Base-by-base conservation (phyloP, 1,140 invertebrate species). In the Zaprionus gabonicus region DNA sequence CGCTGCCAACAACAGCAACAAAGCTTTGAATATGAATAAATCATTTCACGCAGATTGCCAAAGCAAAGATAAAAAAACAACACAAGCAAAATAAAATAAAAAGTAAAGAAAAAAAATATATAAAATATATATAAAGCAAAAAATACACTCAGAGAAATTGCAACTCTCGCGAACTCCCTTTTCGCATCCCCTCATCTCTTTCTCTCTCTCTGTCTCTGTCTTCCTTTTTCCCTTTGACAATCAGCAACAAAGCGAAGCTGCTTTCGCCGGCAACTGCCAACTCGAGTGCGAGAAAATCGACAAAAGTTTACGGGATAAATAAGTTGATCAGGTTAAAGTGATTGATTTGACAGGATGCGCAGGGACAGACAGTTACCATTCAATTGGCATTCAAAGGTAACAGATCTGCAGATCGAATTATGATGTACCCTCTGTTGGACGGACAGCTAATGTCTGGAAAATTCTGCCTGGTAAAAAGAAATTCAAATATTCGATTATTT, bases 11-110 rank as follows among this genome's bases (percentile, higher is more conserved):
- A 71, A 36, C 49, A 28, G 27, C 27, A 67, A 70, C 76, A 86
- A 87, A 81, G 84, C 80, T 88, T 84, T 88, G 84, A 88, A 84
- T 88, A 88, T 88, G 84, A 88, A 88, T 88, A 88, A 84, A 88
- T 88, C 77, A 88, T 88, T 88, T 90, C 59, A 88, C 81, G 81
- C 85, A 88, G 84, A 88, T 88, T 88, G 84, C 78, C 81, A 88
- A 74, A 82, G 84, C 81, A 71, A 90, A 88, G 75, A 88, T 78
- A 85, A 88, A 84, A 81, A 74, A 23, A 23, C 23, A 23, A 23
- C 23, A 53, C 13, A 31, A 66, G 13, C 28, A 59, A 68, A 71
- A 51, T n/a, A 46, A 46, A 46, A 46, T 46, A 46, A 64, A 56
- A 70, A 68, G 63, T 53, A 53, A 46, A 36, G 60, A 67, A 36